Evolutionary conservation across 2,888 invertebrate species (phyloP).

Genomic region (Stenurella melanura): DNA sequence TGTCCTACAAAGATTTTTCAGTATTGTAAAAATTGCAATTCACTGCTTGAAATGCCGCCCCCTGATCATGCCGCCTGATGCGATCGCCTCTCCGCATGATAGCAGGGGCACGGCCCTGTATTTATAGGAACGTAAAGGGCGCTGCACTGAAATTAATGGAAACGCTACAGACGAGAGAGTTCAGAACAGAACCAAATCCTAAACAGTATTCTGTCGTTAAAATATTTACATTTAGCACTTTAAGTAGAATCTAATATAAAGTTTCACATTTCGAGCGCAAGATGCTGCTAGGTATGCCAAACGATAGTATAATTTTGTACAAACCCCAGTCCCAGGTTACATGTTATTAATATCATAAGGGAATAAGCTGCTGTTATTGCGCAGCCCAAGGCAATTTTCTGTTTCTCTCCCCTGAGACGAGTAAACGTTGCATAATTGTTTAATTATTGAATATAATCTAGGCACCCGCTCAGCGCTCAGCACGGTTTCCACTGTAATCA

Average conservation of each 20-base stretch:
- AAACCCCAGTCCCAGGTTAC: constrained; percentile 38
- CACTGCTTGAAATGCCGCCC: too few relatives aligned
- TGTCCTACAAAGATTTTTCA: too few relatives aligned
- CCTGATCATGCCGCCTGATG: too few relatives aligned
- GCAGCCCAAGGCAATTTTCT: constrained; percentile 73
- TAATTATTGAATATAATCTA: constrained; percentile 74
- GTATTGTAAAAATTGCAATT: too few relatives aligned
- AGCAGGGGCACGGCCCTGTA: too few relatives aligned
- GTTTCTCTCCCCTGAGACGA: constrained; percentile 68
- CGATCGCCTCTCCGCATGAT: too few relatives aligned
- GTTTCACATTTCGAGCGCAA: neutral
- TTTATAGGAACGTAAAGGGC: too few relatives aligned
- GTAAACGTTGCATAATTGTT: constrained; percentile 74
- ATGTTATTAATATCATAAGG: constrained; percentile 74
- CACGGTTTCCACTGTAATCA: constrained; percentile 59
- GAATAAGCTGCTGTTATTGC: constrained; percentile 73
- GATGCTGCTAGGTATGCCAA: neutral
- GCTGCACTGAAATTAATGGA: too few relatives aligned
- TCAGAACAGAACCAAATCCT: too few relatives aligned
- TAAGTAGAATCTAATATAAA: neutral
- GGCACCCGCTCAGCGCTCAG: constrained; percentile 63
- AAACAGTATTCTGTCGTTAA: too few relatives aligned
- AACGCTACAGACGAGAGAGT: too few relatives aligned
- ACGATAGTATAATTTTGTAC: neutral
- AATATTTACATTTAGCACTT: too few relatives aligned